Evolutionary conservation across 2,888 invertebrate genomes (phyloP).

Genomic region (Cryptophagus acutangulus): DNA sequence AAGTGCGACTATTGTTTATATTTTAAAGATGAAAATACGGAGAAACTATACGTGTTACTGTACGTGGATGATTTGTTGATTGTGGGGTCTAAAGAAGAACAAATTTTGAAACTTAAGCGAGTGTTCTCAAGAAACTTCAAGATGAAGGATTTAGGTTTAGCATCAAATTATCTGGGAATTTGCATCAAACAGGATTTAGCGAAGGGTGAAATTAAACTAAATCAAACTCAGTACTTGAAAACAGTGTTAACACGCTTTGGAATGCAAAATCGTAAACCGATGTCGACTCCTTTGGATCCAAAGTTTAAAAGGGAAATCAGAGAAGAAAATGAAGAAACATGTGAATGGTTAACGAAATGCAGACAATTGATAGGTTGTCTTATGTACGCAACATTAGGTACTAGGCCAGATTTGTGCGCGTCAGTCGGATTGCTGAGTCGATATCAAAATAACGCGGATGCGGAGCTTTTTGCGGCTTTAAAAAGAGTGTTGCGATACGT

Average conservation of each 20-base stretch:
- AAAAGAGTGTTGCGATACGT: conserved; percentile 18
- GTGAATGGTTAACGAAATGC: conserved; percentile 8
- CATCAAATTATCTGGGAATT: conserved; percentile 15
- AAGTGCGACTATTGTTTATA: conserved; percentile 15
- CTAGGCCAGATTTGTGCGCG: conserved; percentile 18
- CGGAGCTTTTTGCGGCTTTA: conserved; percentile 11
- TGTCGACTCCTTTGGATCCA: conserved; percentile 14
- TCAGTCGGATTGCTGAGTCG: conserved; percentile 6
- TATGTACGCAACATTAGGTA: conserved; percentile 14
- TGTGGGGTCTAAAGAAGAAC: conserved; percentile 9
- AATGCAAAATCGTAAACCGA: conserved; percentile 12
- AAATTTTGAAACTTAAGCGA: conserved; percentile 13
- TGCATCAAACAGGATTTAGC: conserved; percentile 14
- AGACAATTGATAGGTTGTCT: conserved; percentile 15
- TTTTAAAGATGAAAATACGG: conserved; percentile 5
- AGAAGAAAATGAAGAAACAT: conserved; percentile 2
- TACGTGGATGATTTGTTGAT: conserved; percentile 22
- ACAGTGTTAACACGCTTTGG: conserved; percentile 11
- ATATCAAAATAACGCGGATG: conserved; percentile 10
- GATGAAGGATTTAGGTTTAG: conserved; percentile 19
- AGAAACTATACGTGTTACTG: conserved; percentile 11
- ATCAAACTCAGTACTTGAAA: conserved; percentile 16
- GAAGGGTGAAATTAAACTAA: conserved; percentile 7
- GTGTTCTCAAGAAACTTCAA: conserved; percentile 12
- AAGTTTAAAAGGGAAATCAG: conserved; percentile 11